phyloP scores from a whole-genome alignment of 92 coral and sea anemone species.

The Heteractis magnifica region DNA sequence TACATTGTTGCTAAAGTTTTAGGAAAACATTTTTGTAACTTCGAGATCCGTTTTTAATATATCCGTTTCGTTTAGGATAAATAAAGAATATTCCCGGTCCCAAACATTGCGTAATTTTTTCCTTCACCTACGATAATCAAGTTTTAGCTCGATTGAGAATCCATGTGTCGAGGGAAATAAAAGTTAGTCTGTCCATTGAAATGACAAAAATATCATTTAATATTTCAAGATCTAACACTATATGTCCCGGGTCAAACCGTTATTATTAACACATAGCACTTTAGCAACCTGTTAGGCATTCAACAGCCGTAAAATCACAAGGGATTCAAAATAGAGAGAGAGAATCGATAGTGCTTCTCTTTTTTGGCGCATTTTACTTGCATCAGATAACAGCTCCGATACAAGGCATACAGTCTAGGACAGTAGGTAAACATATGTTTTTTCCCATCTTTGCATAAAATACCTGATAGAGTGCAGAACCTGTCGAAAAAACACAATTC shows the following conservation, averaged over 20 bases:
- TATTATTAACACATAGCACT: constrained; percentile 33
- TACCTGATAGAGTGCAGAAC: background rate
- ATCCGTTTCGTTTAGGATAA: background rate
- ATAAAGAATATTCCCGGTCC: background rate
- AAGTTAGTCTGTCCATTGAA: constrained; percentile 20
- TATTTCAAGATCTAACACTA: constrained; percentile 28
- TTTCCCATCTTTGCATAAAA: background rate
- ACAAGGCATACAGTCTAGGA: constrained; percentile 1
- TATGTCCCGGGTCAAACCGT: constrained; percentile 43
- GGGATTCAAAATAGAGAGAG: constrained; percentile 2
- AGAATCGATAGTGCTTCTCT: background rate
- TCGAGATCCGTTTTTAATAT: background rate
- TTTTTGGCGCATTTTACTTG: constrained; percentile 1
- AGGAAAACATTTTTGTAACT: background rate
- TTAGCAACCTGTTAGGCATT: constrained; percentile 32
- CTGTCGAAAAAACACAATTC: background rate
- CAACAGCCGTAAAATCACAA: constrained; percentile 42
- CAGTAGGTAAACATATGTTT: background rate
- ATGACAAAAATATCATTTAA: constrained; percentile 24
- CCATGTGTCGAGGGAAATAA: constrained; percentile 12
- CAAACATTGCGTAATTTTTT: constrained; percentile 14
- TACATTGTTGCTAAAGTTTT: background rate
- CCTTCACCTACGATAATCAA: background rate
- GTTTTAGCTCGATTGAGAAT: constrained; percentile 1
- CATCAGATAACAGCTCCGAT: background rate